Conservation (phyloP, 2,888 invertebrate species). For the Athrips mouffetella region DNA sequence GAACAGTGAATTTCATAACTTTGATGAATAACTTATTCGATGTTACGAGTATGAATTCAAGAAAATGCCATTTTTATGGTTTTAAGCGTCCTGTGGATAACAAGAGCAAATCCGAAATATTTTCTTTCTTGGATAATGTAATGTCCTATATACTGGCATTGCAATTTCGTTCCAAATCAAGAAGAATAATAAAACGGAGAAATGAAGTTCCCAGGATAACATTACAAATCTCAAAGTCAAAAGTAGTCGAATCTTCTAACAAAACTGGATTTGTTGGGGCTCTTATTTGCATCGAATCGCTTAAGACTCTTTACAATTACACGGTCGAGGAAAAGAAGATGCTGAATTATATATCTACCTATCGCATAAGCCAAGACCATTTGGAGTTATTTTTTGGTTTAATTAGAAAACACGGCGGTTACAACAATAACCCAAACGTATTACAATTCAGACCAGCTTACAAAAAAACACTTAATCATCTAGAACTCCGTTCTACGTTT, state of each 20-base stretch:
- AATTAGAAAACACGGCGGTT: constrained; percentile 18
- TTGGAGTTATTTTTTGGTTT: constrained; percentile 20
- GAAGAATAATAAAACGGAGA: background rate
- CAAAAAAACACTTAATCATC: constrained; percentile 13
- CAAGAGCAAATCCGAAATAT: background rate
- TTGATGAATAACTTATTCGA: too few species aligned
- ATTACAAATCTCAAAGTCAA: background rate
- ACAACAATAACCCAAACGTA: constrained; percentile 20
- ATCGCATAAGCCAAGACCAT: constrained; percentile 20
- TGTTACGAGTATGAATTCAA: too few species aligned
- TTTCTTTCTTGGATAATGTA: background rate
- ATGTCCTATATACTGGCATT: background rate
- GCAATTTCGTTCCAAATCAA: background rate
- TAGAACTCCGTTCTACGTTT: constrained; percentile 11
- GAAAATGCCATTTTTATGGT: too few species aligned
- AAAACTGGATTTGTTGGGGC: background rate
- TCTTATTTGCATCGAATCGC: background rate
- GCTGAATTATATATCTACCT: constrained; percentile 15
- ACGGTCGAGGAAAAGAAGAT: background rate
- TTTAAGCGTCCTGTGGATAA: background rate
- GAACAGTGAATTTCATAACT: too few species aligned
- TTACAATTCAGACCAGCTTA: constrained; percentile 17
- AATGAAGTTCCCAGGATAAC: background rate
- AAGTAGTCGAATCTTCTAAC: constrained; percentile 2
- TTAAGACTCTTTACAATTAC: constrained; percentile 7